These are phyloP conservation scores for Lithophane ornitopus DNA, from an alignment of 2,888 invertebrate genomes.

Conservation along the genomic window DNA sequence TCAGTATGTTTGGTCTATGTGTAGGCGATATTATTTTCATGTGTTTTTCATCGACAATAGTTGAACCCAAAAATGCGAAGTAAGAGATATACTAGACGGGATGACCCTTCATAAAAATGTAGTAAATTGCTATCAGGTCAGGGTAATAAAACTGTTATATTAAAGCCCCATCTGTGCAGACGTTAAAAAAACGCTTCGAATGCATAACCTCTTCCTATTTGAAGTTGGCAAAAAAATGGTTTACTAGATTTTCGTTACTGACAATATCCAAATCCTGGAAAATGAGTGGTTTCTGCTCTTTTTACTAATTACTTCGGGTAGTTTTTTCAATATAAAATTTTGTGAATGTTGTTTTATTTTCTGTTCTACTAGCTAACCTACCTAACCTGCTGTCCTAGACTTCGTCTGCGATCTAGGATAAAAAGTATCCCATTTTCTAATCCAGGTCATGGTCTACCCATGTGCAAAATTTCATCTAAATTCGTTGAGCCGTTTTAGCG, in stretches of 20 bases:
- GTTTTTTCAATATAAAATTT: too few relatives aligned
- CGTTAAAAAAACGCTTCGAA: conserved; percentile 4
- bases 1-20: neutral
- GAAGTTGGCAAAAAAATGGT: neutral
- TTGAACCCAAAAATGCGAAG: conserved; percentile 25
- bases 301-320: neutral
- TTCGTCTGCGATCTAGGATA: too few relatives aligned
- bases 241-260: too few relatives aligned
- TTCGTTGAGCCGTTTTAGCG: too few relatives aligned
- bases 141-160: conserved; percentile 44
- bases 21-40: neutral
- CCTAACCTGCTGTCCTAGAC: too few relatives aligned
- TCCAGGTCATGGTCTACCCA: too few relatives aligned
- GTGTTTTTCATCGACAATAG: neutral
- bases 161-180: conserved; percentile 32
- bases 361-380: too few relatives aligned
- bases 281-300: neutral
- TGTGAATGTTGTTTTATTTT: too few relatives aligned
- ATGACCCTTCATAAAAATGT: conserved; percentile 43
- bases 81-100: neutral
- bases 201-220: conserved; percentile 9
- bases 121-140: conserved; percentile 47
- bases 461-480: too few relatives aligned
- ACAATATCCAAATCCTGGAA: neutral
- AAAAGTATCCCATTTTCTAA: too few relatives aligned